phyloP scores from a whole-genome alignment of 2,113 vertebrate species.

The Centropristis striata region DNA sequence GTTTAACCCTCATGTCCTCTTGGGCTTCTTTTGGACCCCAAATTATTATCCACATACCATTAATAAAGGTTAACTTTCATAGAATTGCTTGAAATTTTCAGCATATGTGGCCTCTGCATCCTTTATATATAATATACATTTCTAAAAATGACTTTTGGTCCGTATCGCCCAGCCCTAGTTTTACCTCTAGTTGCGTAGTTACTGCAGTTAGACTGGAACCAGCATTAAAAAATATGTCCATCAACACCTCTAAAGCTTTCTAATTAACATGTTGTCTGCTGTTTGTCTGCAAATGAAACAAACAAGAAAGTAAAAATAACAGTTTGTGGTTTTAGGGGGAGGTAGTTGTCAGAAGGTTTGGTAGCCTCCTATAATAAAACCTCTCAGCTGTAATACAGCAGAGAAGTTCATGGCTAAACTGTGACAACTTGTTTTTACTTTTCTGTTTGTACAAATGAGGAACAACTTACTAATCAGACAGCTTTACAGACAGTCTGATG shows the following conservation, averaged over 20 bases:
- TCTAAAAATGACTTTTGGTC: too few species aligned
- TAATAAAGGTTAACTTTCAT: too few species aligned
- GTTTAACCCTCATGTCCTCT: too few species aligned
- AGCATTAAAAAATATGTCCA: not conserved
- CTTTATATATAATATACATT: too few species aligned
- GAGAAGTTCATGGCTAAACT: not conserved
- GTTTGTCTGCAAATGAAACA: not conserved
- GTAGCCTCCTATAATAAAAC: not conserved
- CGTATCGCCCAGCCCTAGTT: too few species aligned
- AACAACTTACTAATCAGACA: not conserved
- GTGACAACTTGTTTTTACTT: not conserved
- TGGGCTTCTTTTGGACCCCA: too few species aligned
- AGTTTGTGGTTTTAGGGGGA: not conserved
- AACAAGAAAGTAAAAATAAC: not conserved
- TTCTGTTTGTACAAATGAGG: not conserved
- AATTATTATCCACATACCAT: too few species aligned
- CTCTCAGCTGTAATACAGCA: not conserved
- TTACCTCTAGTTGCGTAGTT: too few species aligned
- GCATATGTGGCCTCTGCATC: too few species aligned
- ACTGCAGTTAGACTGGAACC: not conserved
- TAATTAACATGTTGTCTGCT: not conserved
- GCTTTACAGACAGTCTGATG: not conserved
- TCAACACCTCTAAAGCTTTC: conserved; percentile 11
- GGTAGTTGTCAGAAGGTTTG: not conserved
- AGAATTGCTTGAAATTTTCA: too few species aligned